Evolutionary conservation across 2,113 vertebrate genomes (phyloP).

Genomic region (Phalacrocorax aristotelis): DNA sequence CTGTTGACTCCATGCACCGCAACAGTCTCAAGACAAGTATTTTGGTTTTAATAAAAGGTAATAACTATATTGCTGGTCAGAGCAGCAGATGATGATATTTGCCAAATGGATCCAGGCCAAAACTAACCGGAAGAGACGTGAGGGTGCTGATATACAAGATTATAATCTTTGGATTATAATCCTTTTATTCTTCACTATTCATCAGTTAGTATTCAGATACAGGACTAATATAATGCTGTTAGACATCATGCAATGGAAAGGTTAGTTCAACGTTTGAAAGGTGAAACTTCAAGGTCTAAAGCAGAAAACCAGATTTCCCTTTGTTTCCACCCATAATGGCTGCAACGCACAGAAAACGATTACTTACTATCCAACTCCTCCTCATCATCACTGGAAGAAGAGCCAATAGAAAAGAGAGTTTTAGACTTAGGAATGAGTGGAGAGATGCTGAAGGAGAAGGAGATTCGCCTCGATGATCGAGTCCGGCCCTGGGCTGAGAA

Average conservation of each 20-base stretch:
- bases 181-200: neutral
- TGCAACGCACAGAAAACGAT: neutral
- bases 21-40: neutral
- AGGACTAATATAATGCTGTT: neutral
- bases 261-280: neutral
- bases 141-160: neutral
- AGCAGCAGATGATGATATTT: neutral
- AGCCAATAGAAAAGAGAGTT: slow-evolving; percentile 84
- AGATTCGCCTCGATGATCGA: slow-evolving; percentile 84
- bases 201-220: neutral
- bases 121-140: neutral
- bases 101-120: neutral
- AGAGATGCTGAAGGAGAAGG: slow-evolving; percentile 92
- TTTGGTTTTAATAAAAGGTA: neutral
- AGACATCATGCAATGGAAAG: neutral
- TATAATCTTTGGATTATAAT: neutral
- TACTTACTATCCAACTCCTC: slow-evolving; percentile 90
- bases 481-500: slow-evolving; percentile 77
- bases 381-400: slow-evolving; percentile 91
- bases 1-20: neutral
- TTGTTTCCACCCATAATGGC: neutral
- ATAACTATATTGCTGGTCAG: neutral
- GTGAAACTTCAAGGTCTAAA: neutral
- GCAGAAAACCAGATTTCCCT: neutral
- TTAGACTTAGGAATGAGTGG: slow-evolving; percentile 91